These are phyloP conservation scores for Cremastinae sp. DNA, from an alignment of 2,888 invertebrate species.

Conservation along the genomic window DNA sequence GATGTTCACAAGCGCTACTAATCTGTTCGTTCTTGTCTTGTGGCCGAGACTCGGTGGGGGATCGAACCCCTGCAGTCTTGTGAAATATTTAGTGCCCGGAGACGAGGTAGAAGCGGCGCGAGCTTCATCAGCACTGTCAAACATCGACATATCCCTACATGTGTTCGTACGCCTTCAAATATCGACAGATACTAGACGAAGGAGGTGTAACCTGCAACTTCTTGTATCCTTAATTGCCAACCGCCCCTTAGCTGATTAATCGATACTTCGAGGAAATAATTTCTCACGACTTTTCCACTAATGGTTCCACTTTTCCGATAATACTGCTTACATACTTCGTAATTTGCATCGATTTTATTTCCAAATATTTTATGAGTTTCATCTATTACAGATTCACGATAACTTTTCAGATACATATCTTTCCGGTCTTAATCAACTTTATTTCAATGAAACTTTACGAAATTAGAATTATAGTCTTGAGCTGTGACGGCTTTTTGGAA, in stretches of 20 bases:
- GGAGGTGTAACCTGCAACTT: conserved; percentile 6
- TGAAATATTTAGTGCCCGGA: conserved; percentile 70
- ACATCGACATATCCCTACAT: conserved; percentile 16
- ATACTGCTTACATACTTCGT: too few relatives aligned
- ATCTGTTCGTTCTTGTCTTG: conserved; percentile 70
- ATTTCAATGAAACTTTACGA: too few relatives aligned
- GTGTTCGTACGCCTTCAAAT: neutral
- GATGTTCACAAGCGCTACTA: conserved; percentile 68
- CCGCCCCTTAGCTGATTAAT: conserved; percentile 5
- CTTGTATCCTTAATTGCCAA: neutral
- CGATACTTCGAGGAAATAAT: conserved; percentile 3
- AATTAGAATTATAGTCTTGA: too few relatives aligned
- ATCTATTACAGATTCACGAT: too few relatives aligned
- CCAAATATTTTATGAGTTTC: too few relatives aligned
- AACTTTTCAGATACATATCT: too few relatives aligned
- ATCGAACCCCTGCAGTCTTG: conserved; percentile 65
- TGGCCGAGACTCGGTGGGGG: conserved; percentile 64
- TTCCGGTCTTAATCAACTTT: too few relatives aligned
- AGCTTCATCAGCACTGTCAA: conserved; percentile 31
- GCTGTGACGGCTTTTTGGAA: too few relatives aligned
- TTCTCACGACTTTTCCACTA: too few relatives aligned
- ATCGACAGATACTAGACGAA: conserved; percentile 9
- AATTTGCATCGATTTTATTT: too few relatives aligned
- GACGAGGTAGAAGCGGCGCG: conserved; percentile 51
- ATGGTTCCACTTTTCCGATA: too few relatives aligned